Conservation (phyloP, 2,113 vertebrate species). For the Notarius quadriscutis region DNA sequence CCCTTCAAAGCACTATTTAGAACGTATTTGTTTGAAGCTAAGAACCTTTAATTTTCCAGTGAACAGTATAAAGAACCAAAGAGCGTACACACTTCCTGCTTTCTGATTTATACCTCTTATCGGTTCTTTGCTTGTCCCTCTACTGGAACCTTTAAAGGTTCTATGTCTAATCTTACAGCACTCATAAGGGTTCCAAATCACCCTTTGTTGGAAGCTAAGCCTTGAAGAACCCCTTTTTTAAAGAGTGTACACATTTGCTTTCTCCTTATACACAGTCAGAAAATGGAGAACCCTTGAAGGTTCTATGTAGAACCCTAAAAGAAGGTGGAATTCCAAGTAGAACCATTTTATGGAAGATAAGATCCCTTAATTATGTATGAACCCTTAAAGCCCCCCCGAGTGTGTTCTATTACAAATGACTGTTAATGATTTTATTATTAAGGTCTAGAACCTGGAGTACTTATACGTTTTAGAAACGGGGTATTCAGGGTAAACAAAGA, state of each 20-base stretch:
- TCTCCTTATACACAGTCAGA: background rate
- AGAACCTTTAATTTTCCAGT: background rate
- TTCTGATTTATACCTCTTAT: background rate
- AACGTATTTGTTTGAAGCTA: background rate
- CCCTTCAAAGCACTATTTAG: background rate
- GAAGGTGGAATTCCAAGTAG: too few relatives aligned
- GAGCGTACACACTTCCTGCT: background rate
- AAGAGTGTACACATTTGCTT: too few relatives aligned
- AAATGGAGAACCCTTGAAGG: background rate
- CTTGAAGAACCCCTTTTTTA: too few relatives aligned
- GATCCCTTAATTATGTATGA: background rate
- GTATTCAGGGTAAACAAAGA: too few relatives aligned
- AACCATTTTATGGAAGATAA: background rate
- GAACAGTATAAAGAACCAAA: background rate
- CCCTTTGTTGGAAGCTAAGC: background rate
- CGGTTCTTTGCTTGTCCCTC: background rate
- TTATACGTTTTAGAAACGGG: too few relatives aligned
- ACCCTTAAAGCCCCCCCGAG: background rate
- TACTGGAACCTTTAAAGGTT: background rate
- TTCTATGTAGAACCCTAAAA: background rate
- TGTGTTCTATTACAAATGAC: too few relatives aligned
- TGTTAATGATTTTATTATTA: too few relatives aligned
- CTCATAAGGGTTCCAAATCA: background rate
- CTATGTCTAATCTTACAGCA: background rate
- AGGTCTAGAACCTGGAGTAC: too few relatives aligned